phyloP scores from a whole-genome alignment of 2,113 vertebrate species.

The Cercocebus atys region DNA sequence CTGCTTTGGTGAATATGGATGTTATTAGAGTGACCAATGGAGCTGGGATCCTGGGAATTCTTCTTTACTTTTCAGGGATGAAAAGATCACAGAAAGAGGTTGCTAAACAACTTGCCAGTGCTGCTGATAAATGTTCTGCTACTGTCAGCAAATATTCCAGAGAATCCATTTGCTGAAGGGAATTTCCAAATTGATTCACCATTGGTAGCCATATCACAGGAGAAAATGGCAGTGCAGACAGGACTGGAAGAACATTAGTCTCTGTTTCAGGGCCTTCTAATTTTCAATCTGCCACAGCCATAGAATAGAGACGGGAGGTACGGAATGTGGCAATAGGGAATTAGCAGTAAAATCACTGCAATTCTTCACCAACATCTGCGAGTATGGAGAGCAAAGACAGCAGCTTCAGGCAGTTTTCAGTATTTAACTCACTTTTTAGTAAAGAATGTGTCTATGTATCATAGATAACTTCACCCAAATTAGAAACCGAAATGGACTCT shows the following conservation, averaged over 20 bases:
- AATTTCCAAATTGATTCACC: neutral
- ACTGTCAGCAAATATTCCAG: neutral
- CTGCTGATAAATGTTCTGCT: neutral
- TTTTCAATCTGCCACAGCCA: neutral
- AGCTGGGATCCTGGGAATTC: neutral
- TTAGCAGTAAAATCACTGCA: neutral
- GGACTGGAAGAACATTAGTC: neutral
- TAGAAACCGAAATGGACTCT: neutral
- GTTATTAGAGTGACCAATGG: neutral
- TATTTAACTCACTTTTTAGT: neutral
- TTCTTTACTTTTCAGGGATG: neutral
- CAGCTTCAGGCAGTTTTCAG: neutral
- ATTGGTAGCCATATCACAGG: neutral
- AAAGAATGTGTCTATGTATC: neutral
- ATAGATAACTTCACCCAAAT: neutral
- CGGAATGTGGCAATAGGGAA: neutral
- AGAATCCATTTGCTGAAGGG: neutral
- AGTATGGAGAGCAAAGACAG: neutral
- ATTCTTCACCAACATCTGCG: neutral
- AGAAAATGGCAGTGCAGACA: neutral
- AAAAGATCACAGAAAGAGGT: neutral
- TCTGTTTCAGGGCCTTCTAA: neutral
- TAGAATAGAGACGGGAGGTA: neutral
- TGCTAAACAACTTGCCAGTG: neutral
- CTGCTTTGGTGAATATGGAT: neutral